Evolutionary conservation across 2,113 vertebrate genomes (phyloP).

Genomic region (Anolis carolinensis): DNA sequence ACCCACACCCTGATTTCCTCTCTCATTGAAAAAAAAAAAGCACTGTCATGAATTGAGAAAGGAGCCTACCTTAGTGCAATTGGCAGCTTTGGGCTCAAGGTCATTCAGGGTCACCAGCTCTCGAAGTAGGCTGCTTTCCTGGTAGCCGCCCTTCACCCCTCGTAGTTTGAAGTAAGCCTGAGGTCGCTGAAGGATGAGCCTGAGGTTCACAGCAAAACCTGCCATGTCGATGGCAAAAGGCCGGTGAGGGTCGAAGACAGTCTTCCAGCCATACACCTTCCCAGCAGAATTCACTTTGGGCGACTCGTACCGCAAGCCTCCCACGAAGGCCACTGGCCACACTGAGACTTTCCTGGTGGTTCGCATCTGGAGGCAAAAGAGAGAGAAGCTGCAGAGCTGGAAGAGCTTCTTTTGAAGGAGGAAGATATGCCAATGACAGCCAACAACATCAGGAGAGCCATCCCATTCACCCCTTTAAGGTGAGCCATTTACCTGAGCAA

Average conservation of each 20-base stretch:
- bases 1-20: too few species aligned
- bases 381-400: not conserved
- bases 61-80: constrained; percentile 94
- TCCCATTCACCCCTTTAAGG: not conserved
- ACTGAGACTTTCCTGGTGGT: constrained; percentile 93
- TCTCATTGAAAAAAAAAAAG: too few species aligned
- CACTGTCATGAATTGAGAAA: too few species aligned
- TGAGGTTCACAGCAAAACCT: constrained; percentile 94
- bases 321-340: constrained; percentile 97
- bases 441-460: too few species aligned
- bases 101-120: constrained; percentile 95
- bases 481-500: too few species aligned
- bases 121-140: constrained; percentile 95
- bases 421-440: not conserved
- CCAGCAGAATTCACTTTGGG: constrained; percentile 94
- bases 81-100: constrained; percentile 97
- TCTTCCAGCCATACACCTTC: constrained; percentile 98
- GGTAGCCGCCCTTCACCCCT: constrained; percentile 96
- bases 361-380: constrained; percentile 84
- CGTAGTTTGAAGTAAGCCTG: constrained; percentile 98
- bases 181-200: constrained; percentile 92
- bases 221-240: constrained; percentile 99
- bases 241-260: constrained; percentile 94
- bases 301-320: constrained; percentile 94
- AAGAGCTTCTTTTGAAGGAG: accelerated